A percentile compares a stretch with the other conserved stretches of the same genome.
Evolutionary conservation across 2,888 invertebrate species (phyloP).

Genomic region (Sepiola atlantica): DNA sequence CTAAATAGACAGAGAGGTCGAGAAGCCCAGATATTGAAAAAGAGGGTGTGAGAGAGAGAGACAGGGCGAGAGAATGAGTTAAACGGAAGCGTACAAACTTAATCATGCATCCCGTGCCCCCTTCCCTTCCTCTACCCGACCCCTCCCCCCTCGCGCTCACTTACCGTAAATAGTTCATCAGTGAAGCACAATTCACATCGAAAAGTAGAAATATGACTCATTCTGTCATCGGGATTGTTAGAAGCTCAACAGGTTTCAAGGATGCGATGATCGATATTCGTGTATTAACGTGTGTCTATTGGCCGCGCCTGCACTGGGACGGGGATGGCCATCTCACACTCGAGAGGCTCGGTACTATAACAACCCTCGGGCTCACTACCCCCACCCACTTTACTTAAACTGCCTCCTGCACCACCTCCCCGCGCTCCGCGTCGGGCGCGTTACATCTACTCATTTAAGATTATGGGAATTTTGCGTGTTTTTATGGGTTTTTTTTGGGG

Average conservation of each 20-base stretch:
- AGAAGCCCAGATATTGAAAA: too few relatives aligned
- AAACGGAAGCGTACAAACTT: neutral
- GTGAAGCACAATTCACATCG: neutral
- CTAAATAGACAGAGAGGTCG: too few relatives aligned
- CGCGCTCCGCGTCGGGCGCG: neutral
- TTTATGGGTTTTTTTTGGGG: too few relatives aligned
- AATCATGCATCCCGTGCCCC: neutral
- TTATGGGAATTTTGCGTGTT: neutral
- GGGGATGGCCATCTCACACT: neutral
- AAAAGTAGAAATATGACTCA: neutral
- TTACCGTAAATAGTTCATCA: conserved; percentile 8
- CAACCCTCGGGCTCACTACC: too few relatives aligned
- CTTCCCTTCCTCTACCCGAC: too few relatives aligned
- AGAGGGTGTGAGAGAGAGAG: neutral
- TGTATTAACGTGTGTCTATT: neutral
- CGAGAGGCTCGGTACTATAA: neutral
- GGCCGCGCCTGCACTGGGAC: neutral
- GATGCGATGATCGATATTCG: neutral
- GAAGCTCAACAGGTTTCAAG: neutral
- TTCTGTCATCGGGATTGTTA: neutral
- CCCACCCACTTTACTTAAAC: too few relatives aligned
- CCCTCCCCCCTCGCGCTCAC: neutral
- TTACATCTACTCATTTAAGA: neutral
- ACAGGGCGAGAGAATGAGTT: neutral
- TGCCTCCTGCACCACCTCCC: too few relatives aligned